A percentile compares a stretch with the other conserved stretches of the same genome.
Conservation (phyloP, 2,888 invertebrate species). For the Chydorus sphaericus region DNA sequence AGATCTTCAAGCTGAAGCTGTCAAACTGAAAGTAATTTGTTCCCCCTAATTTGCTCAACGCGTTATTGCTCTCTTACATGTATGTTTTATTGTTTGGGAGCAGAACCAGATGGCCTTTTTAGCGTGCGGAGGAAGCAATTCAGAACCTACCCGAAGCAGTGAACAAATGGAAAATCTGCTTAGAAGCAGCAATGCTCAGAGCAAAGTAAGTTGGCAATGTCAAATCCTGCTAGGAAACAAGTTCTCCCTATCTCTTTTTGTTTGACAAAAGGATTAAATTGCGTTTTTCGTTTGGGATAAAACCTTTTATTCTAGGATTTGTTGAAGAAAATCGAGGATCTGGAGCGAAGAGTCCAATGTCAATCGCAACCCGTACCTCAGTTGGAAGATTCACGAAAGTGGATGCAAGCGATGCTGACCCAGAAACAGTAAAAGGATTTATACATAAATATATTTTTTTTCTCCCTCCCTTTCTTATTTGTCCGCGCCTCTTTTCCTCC, state of each 20-base stretch:
- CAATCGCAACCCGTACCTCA: neutral
- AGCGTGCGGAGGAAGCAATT: neutral
- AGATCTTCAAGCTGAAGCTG: conserved; percentile 5
- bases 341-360: neutral
- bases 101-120: neutral
- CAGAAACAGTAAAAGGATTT: neutral
- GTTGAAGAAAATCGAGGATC: neutral
- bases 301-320: neutral
- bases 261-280: too few species aligned
- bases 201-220: neutral
- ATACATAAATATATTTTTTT: neutral
- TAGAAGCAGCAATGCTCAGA: neutral
- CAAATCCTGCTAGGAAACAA: too few species aligned
- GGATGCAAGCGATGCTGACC: conserved; percentile 1
- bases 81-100: too few species aligned
- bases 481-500: too few species aligned
- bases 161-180: neutral
- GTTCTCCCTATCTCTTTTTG: too few species aligned
- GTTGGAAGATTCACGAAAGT: neutral
- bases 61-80: too few species aligned
- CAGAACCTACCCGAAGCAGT: neutral
- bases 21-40: neutral
- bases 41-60: too few species aligned
- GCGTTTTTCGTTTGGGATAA: too few species aligned
- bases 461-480: too few species aligned